These are phyloP conservation scores for Arrhopalites spinosus DNA, from an alignment of 2,888 invertebrate genomes.

Conservation along the genomic window DNA sequence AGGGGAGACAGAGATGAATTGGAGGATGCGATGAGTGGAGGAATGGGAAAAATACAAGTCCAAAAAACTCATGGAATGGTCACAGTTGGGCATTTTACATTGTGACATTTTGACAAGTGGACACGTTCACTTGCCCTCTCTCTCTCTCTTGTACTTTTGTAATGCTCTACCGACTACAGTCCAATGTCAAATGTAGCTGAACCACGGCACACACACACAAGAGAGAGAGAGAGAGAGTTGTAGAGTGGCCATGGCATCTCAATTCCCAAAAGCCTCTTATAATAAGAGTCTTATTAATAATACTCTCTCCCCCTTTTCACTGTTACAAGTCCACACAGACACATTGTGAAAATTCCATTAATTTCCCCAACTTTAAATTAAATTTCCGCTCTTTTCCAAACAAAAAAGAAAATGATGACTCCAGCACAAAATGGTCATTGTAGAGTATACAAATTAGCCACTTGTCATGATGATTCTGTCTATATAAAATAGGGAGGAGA, in stretches of 20 bases:
- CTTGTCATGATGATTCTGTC: background rate
- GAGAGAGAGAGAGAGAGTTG: too few relatives aligned
- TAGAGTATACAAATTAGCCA: background rate
- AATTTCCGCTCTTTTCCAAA: too few relatives aligned
- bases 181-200: slow-evolving; percentile 36
- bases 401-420: too few relatives aligned
- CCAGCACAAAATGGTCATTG: background rate
- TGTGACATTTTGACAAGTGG: slow-evolving; percentile 20
- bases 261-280: too few relatives aligned
- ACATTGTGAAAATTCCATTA: too few relatives aligned
- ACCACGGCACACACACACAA: background rate
- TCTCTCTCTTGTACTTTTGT: slow-evolving; percentile 52
- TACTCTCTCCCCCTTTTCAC: too few relatives aligned
- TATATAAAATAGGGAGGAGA: background rate
- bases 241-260: too few relatives aligned
- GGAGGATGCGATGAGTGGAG: slow-evolving; percentile 12
- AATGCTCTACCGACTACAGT: slow-evolving; percentile 49
- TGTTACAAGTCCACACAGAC: too few relatives aligned
- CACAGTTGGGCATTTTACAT: slow-evolving; percentile 9
- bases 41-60: background rate
- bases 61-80: background rate
- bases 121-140: slow-evolving; percentile 54
- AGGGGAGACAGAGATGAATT: slow-evolving; percentile 37
- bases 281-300: too few relatives aligned
- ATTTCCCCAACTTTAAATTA: too few relatives aligned